These are phyloP conservation scores for Emydoidea blandingii DNA, from an alignment of 2,797 vertebrate genomes.

Conservation along the genomic window DNA sequence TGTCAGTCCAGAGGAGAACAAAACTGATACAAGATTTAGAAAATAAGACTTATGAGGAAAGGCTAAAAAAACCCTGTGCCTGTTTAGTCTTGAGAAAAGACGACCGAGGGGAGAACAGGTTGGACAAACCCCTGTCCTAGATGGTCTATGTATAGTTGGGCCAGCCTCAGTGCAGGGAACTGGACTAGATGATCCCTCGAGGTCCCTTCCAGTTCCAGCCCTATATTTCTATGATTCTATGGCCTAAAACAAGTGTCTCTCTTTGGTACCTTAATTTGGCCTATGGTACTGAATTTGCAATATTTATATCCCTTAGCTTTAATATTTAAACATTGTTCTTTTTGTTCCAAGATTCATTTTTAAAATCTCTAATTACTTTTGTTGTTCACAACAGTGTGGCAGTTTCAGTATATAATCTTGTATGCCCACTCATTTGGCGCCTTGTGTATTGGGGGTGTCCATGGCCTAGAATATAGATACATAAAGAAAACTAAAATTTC, in stretches of 20 bases:
- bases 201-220: not conserved
- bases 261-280: not conserved
- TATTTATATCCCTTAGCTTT: constrained; percentile 3
- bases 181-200: not conserved
- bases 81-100: not conserved
- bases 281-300: not conserved
- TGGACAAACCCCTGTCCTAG: not conserved
- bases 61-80: too few species aligned
- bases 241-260: not conserved
- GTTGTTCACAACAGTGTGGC: not conserved
- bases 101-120: not conserved
- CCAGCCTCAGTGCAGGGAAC: not conserved
- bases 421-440: not conserved
- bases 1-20: too few species aligned
- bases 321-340: not conserved
- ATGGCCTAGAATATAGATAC: not conserved
- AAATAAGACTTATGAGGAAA: too few species aligned
- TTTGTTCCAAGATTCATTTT: not conserved
- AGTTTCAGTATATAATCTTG: not conserved
- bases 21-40: too few species aligned
- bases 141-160: not conserved
- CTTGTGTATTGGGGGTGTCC: not conserved
- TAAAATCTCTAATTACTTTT: not conserved
- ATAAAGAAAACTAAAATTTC: not conserved
- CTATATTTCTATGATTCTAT: not conserved